A percentile compares a stretch with the other conserved stretches of the same genome.
Evolutionary conservation across 1,140 invertebrate genomes (phyloP).

Genomic region (Rhagoletis zephyria): DNA sequence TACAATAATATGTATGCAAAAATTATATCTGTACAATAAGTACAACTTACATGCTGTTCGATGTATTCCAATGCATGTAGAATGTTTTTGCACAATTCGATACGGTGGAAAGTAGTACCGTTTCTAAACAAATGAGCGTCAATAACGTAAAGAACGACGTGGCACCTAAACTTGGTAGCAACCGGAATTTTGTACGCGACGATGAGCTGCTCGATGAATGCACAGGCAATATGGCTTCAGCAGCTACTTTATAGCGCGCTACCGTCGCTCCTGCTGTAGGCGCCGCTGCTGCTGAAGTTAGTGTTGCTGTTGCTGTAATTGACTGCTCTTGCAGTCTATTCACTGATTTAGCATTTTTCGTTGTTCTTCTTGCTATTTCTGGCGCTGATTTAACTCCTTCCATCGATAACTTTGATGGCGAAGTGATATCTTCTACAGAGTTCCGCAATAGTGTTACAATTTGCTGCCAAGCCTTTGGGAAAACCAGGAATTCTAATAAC

Average conservation of each 20-base stretch:
- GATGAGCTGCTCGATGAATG: constrained; percentile 29
- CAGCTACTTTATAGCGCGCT: not conserved
- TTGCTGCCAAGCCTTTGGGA: constrained; percentile 1
- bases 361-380: not conserved
- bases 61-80: constrained; percentile 89
- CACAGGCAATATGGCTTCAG: not conserved
- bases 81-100: constrained; percentile 87
- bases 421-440: not conserved
- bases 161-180: constrained; percentile 72
- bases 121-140: constrained; percentile 84
- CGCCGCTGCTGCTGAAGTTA: not conserved
- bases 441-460: constrained; percentile 6
- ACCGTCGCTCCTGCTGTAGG: not conserved
- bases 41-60: constrained; percentile 82
- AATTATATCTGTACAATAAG: not conserved
- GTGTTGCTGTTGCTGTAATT: not conserved
- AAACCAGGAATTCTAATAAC: not conserved
- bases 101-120: constrained; percentile 81
- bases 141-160: constrained; percentile 81
- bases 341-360: not conserved
- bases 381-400: not conserved
- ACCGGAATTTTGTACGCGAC: constrained; percentile 61
- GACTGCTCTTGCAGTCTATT: not conserved
- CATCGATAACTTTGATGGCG: not conserved
- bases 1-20: too few species aligned